phyloP scores from a whole-genome alignment of 2,113 vertebrate genomes.

The Scophthalmus maximus region DNA sequence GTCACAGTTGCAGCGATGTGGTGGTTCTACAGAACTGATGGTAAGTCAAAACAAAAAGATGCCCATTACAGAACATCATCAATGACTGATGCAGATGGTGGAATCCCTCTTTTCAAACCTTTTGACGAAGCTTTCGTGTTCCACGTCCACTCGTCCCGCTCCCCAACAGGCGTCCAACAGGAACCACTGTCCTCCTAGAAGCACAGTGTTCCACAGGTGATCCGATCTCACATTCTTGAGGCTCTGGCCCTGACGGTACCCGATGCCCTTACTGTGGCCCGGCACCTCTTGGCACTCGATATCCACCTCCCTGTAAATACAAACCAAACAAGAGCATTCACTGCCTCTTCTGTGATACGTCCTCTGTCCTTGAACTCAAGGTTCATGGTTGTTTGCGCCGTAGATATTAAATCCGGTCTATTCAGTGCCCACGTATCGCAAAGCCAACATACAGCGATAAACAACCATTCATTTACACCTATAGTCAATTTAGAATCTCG shows the following conservation, averaged over 20 bases:
- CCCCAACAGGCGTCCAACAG: slow-evolving; percentile 88
- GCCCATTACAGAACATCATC: not conserved
- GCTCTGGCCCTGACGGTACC: slow-evolving; percentile 69
- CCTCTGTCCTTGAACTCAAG: not conserved
- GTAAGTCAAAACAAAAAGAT: too few relatives aligned
- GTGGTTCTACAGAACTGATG: too few relatives aligned
- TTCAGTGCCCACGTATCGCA: too few relatives aligned
- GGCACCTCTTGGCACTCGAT: slow-evolving; percentile 80
- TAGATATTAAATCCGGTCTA: not conserved
- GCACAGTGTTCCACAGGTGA: slow-evolving; percentile 85
- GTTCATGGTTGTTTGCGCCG: not conserved
- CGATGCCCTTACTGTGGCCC: slow-evolving; percentile 81
- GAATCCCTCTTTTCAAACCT: slow-evolving; percentile 71
- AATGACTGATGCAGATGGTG: not conserved
- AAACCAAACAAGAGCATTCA: slow-evolving; percentile 15
- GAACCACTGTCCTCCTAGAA: slow-evolving; percentile 82
- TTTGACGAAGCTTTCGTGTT: slow-evolving; percentile 81
- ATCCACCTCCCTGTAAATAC: slow-evolving; percentile 76
- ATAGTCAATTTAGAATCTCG: too few relatives aligned
- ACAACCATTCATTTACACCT: too few relatives aligned
- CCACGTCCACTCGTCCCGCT: slow-evolving; percentile 82
- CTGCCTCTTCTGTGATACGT: not conserved
- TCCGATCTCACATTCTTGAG: slow-evolving; percentile 82
- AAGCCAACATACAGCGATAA: too few relatives aligned
- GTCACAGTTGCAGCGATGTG: too few relatives aligned